Evolutionary conservation across 2,113 vertebrate species (phyloP).

Genomic region (Fregata magnificens): DNA sequence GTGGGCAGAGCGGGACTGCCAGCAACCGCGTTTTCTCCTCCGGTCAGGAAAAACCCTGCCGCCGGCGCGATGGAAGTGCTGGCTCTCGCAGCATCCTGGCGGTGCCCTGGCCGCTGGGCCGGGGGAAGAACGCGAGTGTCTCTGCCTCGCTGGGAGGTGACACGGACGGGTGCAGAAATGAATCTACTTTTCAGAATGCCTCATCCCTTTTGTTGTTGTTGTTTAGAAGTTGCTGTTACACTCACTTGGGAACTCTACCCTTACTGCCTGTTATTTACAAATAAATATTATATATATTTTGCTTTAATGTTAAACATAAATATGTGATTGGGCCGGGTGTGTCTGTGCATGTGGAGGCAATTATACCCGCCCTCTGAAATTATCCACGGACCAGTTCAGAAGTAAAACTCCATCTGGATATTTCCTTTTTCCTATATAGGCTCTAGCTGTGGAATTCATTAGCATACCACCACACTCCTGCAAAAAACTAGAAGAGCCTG

Average conservation of each 20-base stretch:
- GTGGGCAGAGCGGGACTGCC: background rate
- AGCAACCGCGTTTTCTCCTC: background rate
- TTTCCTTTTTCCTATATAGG: background rate
- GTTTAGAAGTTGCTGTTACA: background rate
- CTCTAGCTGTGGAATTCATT: constrained; percentile 37
- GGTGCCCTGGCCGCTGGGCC: too few relatives aligned
- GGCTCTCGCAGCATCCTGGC: background rate
- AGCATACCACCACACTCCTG: background rate
- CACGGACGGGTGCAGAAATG: fast-evolving
- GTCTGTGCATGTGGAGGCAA: constrained; percentile 16
- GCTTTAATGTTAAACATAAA: background rate
- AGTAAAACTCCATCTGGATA: constrained; percentile 12
- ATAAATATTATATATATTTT: background rate
- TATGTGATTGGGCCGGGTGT: background rate
- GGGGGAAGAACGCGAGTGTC: background rate
- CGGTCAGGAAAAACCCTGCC: background rate
- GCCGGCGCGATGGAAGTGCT: background rate
- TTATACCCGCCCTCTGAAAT: constrained; percentile 12
- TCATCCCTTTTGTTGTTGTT: background rate
- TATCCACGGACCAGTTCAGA: background rate
- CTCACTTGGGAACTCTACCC: background rate
- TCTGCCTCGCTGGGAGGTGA: background rate
- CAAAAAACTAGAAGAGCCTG: background rate
- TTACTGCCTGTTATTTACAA: background rate
- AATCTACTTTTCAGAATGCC: too few relatives aligned